Conservation (phyloP, 2,797 vertebrate species). For the Myiothlypis chrysogaster region DNA sequence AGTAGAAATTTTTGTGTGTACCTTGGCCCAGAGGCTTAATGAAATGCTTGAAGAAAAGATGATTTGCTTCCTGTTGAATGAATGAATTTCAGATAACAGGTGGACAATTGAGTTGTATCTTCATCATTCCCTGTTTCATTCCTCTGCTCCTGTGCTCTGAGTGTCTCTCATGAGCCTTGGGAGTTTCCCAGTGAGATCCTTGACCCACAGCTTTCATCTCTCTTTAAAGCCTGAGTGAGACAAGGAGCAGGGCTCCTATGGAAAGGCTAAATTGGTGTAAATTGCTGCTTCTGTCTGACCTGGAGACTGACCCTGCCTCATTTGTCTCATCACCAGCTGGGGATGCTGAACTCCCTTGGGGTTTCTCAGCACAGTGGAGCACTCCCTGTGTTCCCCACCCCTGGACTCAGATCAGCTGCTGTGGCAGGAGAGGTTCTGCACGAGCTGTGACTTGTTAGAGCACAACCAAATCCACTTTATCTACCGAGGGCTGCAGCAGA, state of each 20-base stretch:
- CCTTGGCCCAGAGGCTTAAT: background rate
- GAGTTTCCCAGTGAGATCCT: background rate
- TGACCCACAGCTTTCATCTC: background rate
- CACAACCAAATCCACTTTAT: background rate
- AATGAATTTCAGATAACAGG: background rate
- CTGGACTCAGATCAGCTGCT: too few relatives aligned
- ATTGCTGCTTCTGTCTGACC: background rate
- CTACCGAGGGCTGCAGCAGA: rapidly evolving
- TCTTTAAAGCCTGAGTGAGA: background rate
- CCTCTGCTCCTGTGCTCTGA: background rate
- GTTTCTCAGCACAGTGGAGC: background rate
- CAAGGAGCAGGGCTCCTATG: rapidly evolving
- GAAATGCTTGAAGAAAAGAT: background rate
- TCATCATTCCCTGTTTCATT: background rate
- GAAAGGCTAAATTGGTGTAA: background rate
- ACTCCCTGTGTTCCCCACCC: background rate
- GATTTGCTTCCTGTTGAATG: background rate
- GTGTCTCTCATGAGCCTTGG: background rate
- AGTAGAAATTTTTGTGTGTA: background rate
- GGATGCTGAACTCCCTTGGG: background rate
- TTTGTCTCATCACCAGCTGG: rapidly evolving
- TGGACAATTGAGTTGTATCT: background rate
- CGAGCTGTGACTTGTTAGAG: rapidly evolving
- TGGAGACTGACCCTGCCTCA: background rate
- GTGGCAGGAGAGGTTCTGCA: background rate